These are phyloP conservation scores for Phycodurus eques DNA, from an alignment of 2,113 vertebrate genomes.

Conservation along the genomic window DNA sequence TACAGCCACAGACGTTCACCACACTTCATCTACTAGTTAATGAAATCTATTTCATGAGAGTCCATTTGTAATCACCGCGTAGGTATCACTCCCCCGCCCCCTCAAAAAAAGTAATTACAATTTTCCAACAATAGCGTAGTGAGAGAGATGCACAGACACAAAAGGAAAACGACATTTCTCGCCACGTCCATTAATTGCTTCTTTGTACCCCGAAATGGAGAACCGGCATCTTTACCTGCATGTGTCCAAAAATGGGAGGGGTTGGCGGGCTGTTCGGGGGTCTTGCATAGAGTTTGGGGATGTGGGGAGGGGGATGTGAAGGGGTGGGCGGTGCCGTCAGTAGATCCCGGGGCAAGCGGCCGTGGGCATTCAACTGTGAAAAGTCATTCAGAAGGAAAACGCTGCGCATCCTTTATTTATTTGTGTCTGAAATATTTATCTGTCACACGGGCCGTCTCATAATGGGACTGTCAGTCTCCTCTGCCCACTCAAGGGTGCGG, in stretches of 20 bases:
- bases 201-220: constrained; percentile 77
- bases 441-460: constrained; percentile 88
- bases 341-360: constrained; percentile 75
- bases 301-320: constrained; percentile 40
- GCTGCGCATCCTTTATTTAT: constrained; percentile 98
- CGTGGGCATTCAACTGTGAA: constrained; percentile 85
- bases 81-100: constrained; percentile 38
- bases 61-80: constrained; percentile 56
- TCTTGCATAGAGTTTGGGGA: constrained; percentile 43
- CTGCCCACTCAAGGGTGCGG: constrained; percentile 79
- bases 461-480: constrained; percentile 89
- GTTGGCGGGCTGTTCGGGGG: constrained; percentile 48
- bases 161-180: constrained; percentile 62
- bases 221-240: constrained; percentile 73
- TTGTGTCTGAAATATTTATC: constrained; percentile 98
- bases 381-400: constrained; percentile 90
- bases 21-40: constrained; percentile 71
- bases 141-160: constrained; percentile 65
- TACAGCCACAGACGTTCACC: constrained; percentile 63
- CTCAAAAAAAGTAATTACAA: constrained; percentile 64
- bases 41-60: constrained; percentile 62
- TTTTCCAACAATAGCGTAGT: constrained; percentile 70
- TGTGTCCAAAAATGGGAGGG: constrained; percentile 23
- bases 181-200: constrained; percentile 78
- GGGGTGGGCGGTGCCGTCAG: constrained; percentile 71